Evolutionary conservation across 2,888 invertebrate genomes (phyloP).

Genomic region (Mythimna lalbum): DNA sequence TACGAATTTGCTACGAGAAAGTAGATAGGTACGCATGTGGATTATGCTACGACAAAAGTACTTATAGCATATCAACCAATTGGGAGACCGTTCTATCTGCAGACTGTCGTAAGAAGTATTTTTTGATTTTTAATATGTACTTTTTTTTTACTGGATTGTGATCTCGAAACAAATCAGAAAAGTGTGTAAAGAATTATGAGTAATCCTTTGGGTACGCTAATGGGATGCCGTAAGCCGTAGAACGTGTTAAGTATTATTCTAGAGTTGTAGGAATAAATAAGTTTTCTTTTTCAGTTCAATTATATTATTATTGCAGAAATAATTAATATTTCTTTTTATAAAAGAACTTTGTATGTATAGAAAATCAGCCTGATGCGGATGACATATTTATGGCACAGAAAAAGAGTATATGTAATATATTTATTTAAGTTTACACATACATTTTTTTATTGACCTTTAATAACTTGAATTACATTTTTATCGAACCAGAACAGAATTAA

Average conservation of each 20-base stretch:
- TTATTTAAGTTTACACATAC: background rate
- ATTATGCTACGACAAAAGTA: conserved; percentile 30
- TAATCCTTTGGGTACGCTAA: conserved; percentile 1
- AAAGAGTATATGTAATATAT: background rate
- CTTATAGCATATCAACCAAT: conserved; percentile 1
- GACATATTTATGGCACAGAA: background rate
- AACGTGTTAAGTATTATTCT: background rate
- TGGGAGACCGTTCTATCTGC: background rate
- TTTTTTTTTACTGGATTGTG: background rate
- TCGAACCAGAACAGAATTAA: background rate
- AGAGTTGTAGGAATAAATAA: background rate
- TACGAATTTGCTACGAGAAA: conserved; percentile 53
- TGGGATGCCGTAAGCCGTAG: background rate
- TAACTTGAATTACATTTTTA: background rate
- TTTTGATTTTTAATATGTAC: background rate
- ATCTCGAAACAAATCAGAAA: conserved; percentile 10
- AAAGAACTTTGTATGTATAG: background rate
- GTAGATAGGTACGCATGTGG: background rate
- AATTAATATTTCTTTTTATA: conserved; percentile 1
- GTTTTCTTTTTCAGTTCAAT: background rate
- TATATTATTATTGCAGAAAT: background rate
- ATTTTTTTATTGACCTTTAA: background rate
- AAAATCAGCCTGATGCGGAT: background rate
- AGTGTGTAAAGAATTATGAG: conserved; percentile 13
- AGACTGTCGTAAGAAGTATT: background rate